A percentile compares a stretch with the other conserved stretches of the same genome.
Evolutionary conservation across 2,888 invertebrate genomes (phyloP).

Genomic region (Sinhomidia bicolor): DNA sequence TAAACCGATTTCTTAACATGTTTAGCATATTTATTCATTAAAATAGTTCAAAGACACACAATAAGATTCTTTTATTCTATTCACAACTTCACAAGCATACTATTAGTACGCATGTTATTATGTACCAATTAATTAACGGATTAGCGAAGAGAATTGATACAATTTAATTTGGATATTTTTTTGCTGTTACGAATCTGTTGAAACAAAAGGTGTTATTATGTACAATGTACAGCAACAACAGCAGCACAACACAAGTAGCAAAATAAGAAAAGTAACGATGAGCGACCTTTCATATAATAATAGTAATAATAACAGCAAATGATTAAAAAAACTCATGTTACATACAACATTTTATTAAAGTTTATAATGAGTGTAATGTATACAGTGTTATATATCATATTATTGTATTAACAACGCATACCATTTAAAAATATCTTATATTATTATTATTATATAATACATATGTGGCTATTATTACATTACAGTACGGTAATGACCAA

Average conservation of each 20-base stretch:
- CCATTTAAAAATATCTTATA: neutral
- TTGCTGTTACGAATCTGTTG: neutral
- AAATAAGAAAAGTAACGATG: neutral
- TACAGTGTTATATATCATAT: neutral
- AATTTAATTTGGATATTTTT: neutral
- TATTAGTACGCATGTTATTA: neutral
- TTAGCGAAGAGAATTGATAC: neutral
- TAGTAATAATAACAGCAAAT: neutral
- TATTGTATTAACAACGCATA: neutral
- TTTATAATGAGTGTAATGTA: neutral
- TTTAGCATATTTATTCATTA: neutral
- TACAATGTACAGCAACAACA: too few relatives aligned
- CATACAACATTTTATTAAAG: neutral
- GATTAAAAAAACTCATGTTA: neutral
- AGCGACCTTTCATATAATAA: neutral
- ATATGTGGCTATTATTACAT: too few relatives aligned
- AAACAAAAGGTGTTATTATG: neutral
- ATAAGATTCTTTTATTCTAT: neutral
- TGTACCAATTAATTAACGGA: slow-evolving; percentile 18
- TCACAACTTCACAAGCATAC: neutral
- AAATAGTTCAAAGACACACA: neutral
- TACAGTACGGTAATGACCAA: neutral
- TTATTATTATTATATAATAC: neutral
- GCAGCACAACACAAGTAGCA: too few relatives aligned
- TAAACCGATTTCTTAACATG: neutral